A percentile compares a stretch with the other conserved stretches of the same genome.
Evolutionary conservation across 1,140 invertebrate species (phyloP).

Genomic region (Calosoma granatense): DNA sequence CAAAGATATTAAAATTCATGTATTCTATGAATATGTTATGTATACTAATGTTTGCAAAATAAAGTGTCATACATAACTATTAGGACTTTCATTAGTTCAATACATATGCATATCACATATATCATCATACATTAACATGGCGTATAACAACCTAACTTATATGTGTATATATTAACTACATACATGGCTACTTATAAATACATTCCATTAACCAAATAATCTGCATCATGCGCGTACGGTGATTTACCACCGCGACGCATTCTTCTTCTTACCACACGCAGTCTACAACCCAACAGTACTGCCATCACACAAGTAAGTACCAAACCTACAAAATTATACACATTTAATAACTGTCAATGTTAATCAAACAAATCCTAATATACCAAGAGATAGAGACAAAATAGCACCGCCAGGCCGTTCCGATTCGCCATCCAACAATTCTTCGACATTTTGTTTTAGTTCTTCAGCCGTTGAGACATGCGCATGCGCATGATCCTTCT

Average conservation of each 20-base stretch:
- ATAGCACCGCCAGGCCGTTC: slow-evolving; percentile 68
- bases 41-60: slow-evolving; percentile 6
- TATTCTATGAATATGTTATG: slow-evolving; percentile 9
- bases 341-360: slow-evolving; percentile 14
- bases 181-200: slow-evolving; percentile 59
- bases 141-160: too few relatives aligned
- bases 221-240: slow-evolving; percentile 86
- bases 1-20: slow-evolving; percentile 9
- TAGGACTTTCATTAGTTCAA: background rate
- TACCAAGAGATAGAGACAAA: slow-evolving; percentile 68
- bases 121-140: too few relatives aligned
- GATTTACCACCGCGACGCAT: slow-evolving; percentile 66
- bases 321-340: slow-evolving; percentile 12
- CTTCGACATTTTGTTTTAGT: slow-evolving; percentile 19
- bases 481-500: slow-evolving; percentile 13
- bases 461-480: slow-evolving; percentile 29
- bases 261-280: slow-evolving; percentile 61
- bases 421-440: slow-evolving; percentile 47
- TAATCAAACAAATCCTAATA: background rate
- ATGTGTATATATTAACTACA: too few relatives aligned
- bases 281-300: slow-evolving; percentile 70
- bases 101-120: too few relatives aligned
- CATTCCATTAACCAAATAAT: slow-evolving; percentile 96
- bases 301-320: slow-evolving; percentile 50
- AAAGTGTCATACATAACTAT: slow-evolving; percentile 8